Conservation (phyloP, 2,888 invertebrate genomes). For the Nemotelus pantherinus region DNA sequence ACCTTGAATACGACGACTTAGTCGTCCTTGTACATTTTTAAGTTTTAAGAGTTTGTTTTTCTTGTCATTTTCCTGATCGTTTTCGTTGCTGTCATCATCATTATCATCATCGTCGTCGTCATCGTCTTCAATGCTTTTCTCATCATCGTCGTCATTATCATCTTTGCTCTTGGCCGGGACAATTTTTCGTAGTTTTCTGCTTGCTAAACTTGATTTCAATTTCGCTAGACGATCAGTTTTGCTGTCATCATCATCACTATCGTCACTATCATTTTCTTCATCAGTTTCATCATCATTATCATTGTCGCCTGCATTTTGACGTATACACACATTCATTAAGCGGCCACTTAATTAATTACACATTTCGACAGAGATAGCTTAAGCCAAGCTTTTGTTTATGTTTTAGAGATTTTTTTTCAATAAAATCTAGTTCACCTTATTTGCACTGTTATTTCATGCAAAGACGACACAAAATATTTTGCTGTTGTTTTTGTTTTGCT, state of each 20-base stretch:
- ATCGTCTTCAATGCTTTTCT: constrained; percentile 64
- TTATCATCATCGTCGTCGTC: constrained; percentile 63
- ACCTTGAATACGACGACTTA: constrained; percentile 61
- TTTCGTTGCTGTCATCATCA: constrained; percentile 61
- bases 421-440: background rate
- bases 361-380: constrained; percentile 52
- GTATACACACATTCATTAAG: constrained; percentile 53
- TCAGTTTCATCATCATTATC: constrained; percentile 65
- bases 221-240: constrained; percentile 57
- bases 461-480: constrained; percentile 47
- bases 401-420: constrained; percentile 12
- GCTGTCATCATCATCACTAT: constrained; percentile 60
- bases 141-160: constrained; percentile 63
- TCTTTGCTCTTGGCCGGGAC: constrained; percentile 51
- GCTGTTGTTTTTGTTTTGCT: constrained; percentile 4
- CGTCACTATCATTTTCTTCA: constrained; percentile 63
- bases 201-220: background rate
- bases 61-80: constrained; percentile 63
- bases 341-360: constrained; percentile 55
- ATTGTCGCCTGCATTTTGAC: constrained; percentile 63
- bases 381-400: constrained; percentile 49
- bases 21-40: constrained; percentile 5
- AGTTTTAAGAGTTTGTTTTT: constrained; percentile 13
- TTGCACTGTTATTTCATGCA: constrained; percentile 44
- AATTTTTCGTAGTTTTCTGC: background rate